Conservation (phyloP, 2,888 invertebrate genomes). For the Unio pictorum region DNA sequence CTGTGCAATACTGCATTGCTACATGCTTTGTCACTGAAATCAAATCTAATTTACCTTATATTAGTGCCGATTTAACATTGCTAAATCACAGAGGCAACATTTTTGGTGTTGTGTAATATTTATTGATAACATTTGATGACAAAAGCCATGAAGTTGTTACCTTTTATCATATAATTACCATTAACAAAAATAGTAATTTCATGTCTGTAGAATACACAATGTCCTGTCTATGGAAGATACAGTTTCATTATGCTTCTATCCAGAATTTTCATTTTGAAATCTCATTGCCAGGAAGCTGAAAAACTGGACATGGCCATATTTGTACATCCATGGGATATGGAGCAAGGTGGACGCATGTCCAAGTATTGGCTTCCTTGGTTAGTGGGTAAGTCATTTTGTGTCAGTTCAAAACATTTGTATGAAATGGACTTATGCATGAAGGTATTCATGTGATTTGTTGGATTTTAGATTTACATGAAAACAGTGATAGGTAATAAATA, state of each 20-base stretch:
- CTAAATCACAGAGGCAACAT: too few species aligned
- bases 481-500: too few species aligned
- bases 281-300: conserved; percentile 71
- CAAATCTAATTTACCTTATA: too few species aligned
- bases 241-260: not conserved
- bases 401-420: not conserved
- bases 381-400: conserved; percentile 70
- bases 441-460: too few species aligned
- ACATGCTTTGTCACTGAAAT: too few species aligned
- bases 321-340: conserved; percentile 78
- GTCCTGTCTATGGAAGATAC: not conserved
- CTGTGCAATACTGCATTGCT: not conserved
- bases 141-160: too few species aligned
- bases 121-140: too few species aligned
- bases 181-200: not conserved
- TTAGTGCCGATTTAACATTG: too few species aligned
- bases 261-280: not conserved
- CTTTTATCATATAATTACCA: too few species aligned
- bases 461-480: too few species aligned
- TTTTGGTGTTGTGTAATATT: too few species aligned
- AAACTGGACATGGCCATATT: conserved; percentile 73
- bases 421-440: not conserved
- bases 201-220: not conserved
- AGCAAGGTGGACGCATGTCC: conserved; percentile 72
- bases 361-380: conserved; percentile 77